Percentiles rank a stretch among this genome's conserved stretches.
Conservation (phyloP, 2,113 vertebrate genomes). For the Corythoichthys haematopterus region DNA sequence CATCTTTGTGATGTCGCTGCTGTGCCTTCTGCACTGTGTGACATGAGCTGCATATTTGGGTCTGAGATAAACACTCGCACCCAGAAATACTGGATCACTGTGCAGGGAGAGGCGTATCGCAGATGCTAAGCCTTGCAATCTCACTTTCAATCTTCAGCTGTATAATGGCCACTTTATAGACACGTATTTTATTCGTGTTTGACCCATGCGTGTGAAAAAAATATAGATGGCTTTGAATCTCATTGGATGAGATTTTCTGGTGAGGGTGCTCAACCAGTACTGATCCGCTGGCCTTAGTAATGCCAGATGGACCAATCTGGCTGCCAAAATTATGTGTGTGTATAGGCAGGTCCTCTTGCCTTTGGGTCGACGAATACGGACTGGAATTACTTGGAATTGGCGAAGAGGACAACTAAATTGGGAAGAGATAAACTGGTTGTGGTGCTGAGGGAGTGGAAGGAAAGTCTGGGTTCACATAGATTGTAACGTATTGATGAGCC, state of each 20-base stretch:
- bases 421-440: constrained; percentile 56
- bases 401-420: constrained; percentile 48
- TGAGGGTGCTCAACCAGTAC: constrained; percentile 52
- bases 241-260: constrained; percentile 35
- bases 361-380: constrained; percentile 23
- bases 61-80: constrained; percentile 53
- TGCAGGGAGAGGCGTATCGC: constrained; percentile 33
- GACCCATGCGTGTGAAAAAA: constrained; percentile 40
- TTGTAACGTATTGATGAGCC: constrained; percentile 33
- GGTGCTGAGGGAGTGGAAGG: constrained; percentile 30
- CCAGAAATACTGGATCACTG: constrained; percentile 48
- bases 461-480: constrained; percentile 34
- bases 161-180: constrained; percentile 64
- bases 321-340: constrained; percentile 33
- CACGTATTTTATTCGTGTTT: constrained; percentile 38
- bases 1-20: constrained; percentile 68
- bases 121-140: constrained; percentile 64
- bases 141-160: constrained; percentile 62
- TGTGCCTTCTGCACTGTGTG: constrained; percentile 53
- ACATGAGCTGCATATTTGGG: constrained; percentile 53
- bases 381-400: constrained; percentile 33
- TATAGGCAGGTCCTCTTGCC: constrained; percentile 14
- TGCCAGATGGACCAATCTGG: constrained; percentile 45
- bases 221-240: constrained; percentile 51
- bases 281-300: constrained; percentile 55